Evolutionary conservation across 2,797 vertebrate genomes (phyloP).

Genomic region (Ptychadena robeensis): DNA sequence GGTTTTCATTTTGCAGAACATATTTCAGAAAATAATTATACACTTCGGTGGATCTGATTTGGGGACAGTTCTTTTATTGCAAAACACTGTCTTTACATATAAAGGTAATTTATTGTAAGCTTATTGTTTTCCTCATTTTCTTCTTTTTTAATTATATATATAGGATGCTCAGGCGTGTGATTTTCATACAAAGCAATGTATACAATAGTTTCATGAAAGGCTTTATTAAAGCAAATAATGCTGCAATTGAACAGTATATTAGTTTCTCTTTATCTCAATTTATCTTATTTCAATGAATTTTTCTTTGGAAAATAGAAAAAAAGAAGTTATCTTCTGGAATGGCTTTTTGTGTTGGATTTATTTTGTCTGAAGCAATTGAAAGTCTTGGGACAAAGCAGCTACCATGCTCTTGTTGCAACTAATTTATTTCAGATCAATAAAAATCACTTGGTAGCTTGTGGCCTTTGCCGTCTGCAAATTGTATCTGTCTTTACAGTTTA

Average conservation of each 20-base stretch:
- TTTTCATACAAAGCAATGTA: background rate
- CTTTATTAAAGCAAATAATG: background rate
- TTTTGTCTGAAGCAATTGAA: constrained; percentile 52
- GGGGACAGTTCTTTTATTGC: too few relatives aligned
- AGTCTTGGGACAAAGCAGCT: constrained; percentile 32
- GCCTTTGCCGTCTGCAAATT: constrained; percentile 54
- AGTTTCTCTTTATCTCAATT: background rate
- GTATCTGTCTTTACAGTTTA: constrained; percentile 56
- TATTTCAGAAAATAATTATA: background rate
- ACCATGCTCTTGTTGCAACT: constrained; percentile 47
- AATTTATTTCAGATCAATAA: constrained; percentile 59
- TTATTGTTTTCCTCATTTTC: background rate
- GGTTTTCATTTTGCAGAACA: background rate
- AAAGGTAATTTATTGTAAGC: background rate
- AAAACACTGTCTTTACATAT: too few relatives aligned
- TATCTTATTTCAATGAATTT: background rate
- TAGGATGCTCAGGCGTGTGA: background rate
- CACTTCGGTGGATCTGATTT: background rate
- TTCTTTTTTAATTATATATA: background rate
- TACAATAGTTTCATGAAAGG: background rate
- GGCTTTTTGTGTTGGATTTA: constrained; percentile 42
- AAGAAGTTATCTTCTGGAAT: constrained; percentile 39
- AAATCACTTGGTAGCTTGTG: constrained; percentile 57
- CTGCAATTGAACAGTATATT: background rate
- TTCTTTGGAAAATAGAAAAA: background rate